A percentile compares a stretch with the other conserved stretches of the same genome.
Evolutionary conservation across 37 sponge, comb jelly and placozoan species (phyloP).

Genomic region (Agelas oroides): DNA sequence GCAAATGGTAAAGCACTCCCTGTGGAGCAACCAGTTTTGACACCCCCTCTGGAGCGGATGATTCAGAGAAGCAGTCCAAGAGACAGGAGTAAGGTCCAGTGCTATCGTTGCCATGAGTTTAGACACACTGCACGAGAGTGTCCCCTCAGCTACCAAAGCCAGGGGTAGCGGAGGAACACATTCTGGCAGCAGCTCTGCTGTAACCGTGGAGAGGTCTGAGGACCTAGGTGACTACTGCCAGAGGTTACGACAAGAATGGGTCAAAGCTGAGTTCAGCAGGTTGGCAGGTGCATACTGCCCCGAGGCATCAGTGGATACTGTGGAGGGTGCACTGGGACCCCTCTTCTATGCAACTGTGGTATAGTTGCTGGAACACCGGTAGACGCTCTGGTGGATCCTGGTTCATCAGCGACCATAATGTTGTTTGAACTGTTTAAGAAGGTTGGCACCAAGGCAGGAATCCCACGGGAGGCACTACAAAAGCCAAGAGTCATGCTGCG

Average conservation of each 20-base stretch:
- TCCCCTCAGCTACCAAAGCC: no score
- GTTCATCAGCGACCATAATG: slow-evolving; percentile 42
- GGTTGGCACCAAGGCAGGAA: neutral
- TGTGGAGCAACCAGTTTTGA: no score
- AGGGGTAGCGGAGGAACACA: neutral
- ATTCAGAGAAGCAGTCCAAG: no score
- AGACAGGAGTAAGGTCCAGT: no score
- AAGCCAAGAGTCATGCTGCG: slow-evolving; percentile 4
- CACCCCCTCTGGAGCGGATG: no score
- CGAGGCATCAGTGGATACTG: neutral
- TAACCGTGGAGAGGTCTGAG: neutral
- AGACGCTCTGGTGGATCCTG: slow-evolving; percentile 18
- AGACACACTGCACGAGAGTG: no score
- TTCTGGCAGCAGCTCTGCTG: slow-evolving; percentile 2
- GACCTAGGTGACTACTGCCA: neutral
- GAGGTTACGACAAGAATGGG: slow-evolving; percentile 24
- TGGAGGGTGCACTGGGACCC: slow-evolving; percentile 11
- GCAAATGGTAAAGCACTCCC: no score
- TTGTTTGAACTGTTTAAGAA: slow-evolving; percentile 29
- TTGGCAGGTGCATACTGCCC: neutral
- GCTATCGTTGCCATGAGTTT: no score
- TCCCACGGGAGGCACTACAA: neutral
- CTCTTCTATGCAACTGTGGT: slow-evolving; percentile 30
- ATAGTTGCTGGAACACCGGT: slow-evolving; percentile 6
- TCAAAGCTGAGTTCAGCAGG: slow-evolving; percentile 7